Percentiles rank a stretch among this genome's conserved stretches.
These are phyloP conservation scores for Siderastrea siderea DNA, from an alignment of 92 coral and sea anemone genomes.

Conservation along the genomic window DNA sequence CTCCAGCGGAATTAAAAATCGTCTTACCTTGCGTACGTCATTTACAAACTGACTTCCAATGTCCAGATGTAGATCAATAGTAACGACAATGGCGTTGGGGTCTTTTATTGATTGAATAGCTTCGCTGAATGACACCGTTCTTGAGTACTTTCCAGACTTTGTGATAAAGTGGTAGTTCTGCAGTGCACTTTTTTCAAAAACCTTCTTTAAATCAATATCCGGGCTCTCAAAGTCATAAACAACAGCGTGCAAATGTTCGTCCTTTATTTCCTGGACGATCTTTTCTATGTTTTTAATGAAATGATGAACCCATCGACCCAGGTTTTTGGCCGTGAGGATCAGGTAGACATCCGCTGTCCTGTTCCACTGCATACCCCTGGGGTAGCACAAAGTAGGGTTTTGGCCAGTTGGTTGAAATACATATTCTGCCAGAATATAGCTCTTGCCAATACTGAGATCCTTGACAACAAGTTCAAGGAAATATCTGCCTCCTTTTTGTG, in stretches of 20 bases:
- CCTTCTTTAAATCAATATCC: constrained; percentile 56
- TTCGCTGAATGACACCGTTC: constrained; percentile 61
- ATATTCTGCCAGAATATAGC: constrained; percentile 77
- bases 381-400: constrained; percentile 45
- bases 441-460: constrained; percentile 43
- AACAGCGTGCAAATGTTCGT: constrained; percentile 46
- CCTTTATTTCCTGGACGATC: constrained; percentile 61
- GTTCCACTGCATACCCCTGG: constrained; percentile 74
- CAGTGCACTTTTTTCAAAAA: constrained; percentile 39
- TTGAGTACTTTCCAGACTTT: constrained; percentile 69
- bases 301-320: constrained; percentile 75
- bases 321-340: constrained; percentile 73
- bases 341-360: constrained; percentile 71
- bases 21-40: constrained; percentile 80
- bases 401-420: constrained; percentile 53
- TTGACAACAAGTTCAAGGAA: constrained; percentile 80
- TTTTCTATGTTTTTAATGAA: constrained; percentile 77
- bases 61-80: constrained; percentile 79
- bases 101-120: constrained; percentile 59
- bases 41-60: constrained; percentile 67
- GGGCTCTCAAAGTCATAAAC: constrained; percentile 74
- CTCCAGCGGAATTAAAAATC: too few relatives aligned
- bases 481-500: constrained; percentile 54
- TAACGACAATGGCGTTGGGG: constrained; percentile 75
- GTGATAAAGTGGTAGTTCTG: constrained; percentile 62